Percentiles rank a stretch among this genome's conserved stretches.
phyloP scores from a whole-genome alignment of 2,888 invertebrate genomes.

The Clunio marinus region DNA sequence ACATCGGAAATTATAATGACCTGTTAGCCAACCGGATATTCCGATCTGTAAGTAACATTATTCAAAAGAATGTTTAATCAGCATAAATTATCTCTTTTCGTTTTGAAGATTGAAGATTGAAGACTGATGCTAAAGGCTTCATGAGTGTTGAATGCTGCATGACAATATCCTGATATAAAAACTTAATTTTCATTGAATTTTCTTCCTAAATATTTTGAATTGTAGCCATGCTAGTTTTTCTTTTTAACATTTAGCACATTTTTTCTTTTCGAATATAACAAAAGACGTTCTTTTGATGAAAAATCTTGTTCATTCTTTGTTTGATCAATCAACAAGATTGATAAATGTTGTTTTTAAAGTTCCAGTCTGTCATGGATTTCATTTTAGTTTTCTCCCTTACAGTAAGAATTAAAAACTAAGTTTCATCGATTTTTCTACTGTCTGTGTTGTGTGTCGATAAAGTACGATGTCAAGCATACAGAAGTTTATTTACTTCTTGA shows the following conservation, averaged over 20 bases:
- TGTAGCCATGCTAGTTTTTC: not conserved
- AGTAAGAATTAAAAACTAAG: not conserved
- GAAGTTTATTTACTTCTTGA: too few species aligned
- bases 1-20: conserved; percentile 91
- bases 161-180: not conserved
- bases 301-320: not conserved
- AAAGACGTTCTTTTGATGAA: too few species aligned
- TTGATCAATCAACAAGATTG: not conserved
- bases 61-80: conserved; percentile 5
- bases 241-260: too few species aligned
- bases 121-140: not conserved
- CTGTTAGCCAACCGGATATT: conserved; percentile 89
- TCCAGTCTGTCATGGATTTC: too few species aligned
- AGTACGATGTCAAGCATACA: not conserved
- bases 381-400: too few species aligned
- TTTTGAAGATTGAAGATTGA: not conserved
- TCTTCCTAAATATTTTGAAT: not conserved
- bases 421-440: not conserved
- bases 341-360: too few species aligned
- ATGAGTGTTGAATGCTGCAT: not conserved
- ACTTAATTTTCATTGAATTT: not conserved
- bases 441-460: not conserved
- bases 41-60: conserved; percentile 61
- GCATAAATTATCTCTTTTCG: not conserved
- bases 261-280: too few species aligned